These are phyloP conservation scores for Sesia apiformis DNA, from an alignment of 2,888 invertebrate species.

Conservation along the genomic window DNA sequence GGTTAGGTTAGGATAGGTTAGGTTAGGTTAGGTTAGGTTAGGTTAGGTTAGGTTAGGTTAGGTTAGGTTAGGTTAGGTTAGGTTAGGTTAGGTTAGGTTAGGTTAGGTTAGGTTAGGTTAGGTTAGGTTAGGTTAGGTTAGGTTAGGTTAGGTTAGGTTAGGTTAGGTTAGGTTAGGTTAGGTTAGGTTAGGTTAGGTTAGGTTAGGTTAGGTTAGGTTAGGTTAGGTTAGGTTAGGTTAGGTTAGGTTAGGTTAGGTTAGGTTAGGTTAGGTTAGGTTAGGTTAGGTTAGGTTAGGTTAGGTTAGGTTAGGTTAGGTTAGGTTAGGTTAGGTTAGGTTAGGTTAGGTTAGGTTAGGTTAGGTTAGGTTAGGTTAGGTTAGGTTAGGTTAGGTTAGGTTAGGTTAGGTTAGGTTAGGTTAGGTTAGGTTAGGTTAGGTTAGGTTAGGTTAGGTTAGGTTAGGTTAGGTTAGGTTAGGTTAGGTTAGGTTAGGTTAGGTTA, in stretches of 20 bases:
- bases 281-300: slow-evolving; percentile 3
- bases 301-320: neutral
- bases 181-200: slow-evolving; percentile 10
- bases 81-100: slow-evolving; percentile 19
- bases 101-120: slow-evolving; percentile 7
- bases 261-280: slow-evolving; percentile 6
- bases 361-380: slow-evolving; percentile 4
- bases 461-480: neutral
- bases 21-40: slow-evolving; percentile 19
- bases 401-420: slow-evolving; percentile 3
- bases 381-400: slow-evolving; percentile 5
- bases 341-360: slow-evolving; percentile 3
- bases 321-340: slow-evolving; percentile 2
- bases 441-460: neutral
- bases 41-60: slow-evolving; percentile 19
- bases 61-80: slow-evolving; percentile 21
- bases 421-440: slow-evolving; percentile 1
- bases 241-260: slow-evolving; percentile 8
- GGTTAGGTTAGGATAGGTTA: slow-evolving; percentile 16
- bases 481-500: neutral
- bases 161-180: slow-evolving; percentile 9
- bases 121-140: slow-evolving; percentile 6
- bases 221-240: slow-evolving; percentile 9
- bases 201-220: slow-evolving; percentile 8
- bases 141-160: slow-evolving; percentile 8